Evolutionary conservation across 2,113 vertebrate species (phyloP).

Genomic region (Hemicordylus capensis): DNA sequence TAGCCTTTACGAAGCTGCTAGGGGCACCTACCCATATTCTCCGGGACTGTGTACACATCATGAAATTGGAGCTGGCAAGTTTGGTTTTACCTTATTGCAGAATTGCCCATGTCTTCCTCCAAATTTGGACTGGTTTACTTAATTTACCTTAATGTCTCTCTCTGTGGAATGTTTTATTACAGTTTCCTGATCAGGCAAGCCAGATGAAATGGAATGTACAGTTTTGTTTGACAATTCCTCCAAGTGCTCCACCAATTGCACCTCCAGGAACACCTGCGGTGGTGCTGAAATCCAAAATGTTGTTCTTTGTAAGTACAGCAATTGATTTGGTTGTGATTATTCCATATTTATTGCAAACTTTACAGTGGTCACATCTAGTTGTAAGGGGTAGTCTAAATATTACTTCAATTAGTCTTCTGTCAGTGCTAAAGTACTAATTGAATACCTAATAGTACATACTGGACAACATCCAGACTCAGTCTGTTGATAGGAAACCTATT

Average conservation of each 20-base stretch:
- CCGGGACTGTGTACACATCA: constrained; percentile 97
- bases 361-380: background rate
- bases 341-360: background rate
- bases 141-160: background rate
- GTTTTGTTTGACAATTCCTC: constrained; percentile 98
- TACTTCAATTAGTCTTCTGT: background rate
- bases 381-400: background rate
- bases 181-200: constrained; percentile 97
- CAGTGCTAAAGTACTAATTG: background rate
- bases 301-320: constrained; percentile 93
- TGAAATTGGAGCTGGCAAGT: constrained; percentile 97
- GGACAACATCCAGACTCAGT: background rate
- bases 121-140: background rate
- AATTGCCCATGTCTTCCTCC: background rate
- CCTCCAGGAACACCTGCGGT: constrained; percentile 98
- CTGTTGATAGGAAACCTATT: background rate
- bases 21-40: constrained; percentile 97
- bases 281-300: constrained; percentile 99
- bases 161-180: constrained; percentile 33
- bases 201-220: constrained; percentile 99
- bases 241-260: constrained; percentile 95
- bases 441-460: background rate
- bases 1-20: constrained; percentile 97
- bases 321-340: background rate
- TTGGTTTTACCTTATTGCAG: background rate